Percentiles rank a stretch among this genome's conserved stretches.
These are phyloP conservation scores for Pollenia griseotomentosa DNA, from an alignment of 2,888 invertebrate species.

Conservation along the genomic window DNA sequence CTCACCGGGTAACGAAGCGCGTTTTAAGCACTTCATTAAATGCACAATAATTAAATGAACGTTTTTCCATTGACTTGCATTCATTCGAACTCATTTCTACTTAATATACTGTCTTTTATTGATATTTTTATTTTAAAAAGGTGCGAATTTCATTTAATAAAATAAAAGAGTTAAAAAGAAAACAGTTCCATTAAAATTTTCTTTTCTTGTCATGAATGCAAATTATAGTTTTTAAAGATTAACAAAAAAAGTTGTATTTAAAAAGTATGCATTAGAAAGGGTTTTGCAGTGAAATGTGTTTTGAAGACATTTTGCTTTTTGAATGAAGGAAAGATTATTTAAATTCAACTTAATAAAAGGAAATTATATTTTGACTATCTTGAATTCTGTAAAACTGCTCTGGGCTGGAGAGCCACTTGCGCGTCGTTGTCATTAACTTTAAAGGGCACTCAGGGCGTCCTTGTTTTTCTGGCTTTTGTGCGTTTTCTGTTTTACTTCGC, in stretches of 20 bases:
- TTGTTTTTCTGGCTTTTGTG: no score
- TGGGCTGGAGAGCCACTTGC: no score
- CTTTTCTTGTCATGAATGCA: slow-evolving; percentile 66
- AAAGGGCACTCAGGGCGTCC: no score
- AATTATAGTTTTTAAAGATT: slow-evolving; percentile 58
- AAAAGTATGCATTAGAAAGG: slow-evolving; percentile 31
- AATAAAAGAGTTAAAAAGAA: slow-evolving; percentile 16
- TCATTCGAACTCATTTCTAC: not conserved
- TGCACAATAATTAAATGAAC: slow-evolving; percentile 13
- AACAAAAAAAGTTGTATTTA: slow-evolving; percentile 10
- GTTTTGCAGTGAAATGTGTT: not conserved
- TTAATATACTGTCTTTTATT: not conserved
- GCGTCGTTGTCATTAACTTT: no score
- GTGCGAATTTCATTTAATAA: slow-evolving; percentile 55
- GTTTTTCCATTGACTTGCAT: slow-evolving; percentile 19
- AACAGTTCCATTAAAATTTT: slow-evolving; percentile 47
- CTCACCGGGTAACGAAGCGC: not conserved
- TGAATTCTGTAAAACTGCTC: no score
- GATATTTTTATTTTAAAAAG: slow-evolving; percentile 45
- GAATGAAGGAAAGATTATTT: no score
- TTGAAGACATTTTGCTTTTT: not conserved
- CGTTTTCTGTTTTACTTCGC: no score
- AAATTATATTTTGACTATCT: no score
- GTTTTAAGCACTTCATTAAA: slow-evolving; percentile 24
- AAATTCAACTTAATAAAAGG: no score